Conservation (phyloP, 92 coral and sea anemone genomes). For the Epizoanthus rinbou region DNA sequence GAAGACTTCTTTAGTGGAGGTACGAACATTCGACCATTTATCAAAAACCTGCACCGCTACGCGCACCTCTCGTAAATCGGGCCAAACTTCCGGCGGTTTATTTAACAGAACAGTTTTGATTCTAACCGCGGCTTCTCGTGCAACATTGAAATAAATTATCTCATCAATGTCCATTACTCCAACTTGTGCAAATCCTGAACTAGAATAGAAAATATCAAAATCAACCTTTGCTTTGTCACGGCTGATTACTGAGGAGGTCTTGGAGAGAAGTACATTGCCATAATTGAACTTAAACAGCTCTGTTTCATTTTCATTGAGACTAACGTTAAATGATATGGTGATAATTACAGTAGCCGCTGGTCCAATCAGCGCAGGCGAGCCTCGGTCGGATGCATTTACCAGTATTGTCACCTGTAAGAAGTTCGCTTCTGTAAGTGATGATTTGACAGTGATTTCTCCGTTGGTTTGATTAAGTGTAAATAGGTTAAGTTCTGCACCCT, state of each 20-base stretch:
- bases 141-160: conserved; percentile 7
- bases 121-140: conserved; percentile 34
- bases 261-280: conserved; percentile 38
- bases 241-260: conserved; percentile 32
- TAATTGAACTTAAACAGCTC: conserved; percentile 21
- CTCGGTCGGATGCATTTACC: conserved; percentile 47
- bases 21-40: conserved; percentile 29
- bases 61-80: conserved; percentile 40
- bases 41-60: conserved; percentile 52
- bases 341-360: conserved; percentile 41
- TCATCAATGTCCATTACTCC: conserved; percentile 9
- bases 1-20: conserved; percentile 31
- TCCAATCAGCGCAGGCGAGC: conserved; percentile 46
- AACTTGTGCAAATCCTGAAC: conserved; percentile 40
- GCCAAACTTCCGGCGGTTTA: conserved; percentile 37
- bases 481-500: background rate
- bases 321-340: conserved; percentile 37
- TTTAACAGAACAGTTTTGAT: conserved; percentile 44
- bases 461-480: conserved; percentile 43
- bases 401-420: conserved; percentile 36
- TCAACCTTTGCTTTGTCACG: conserved; percentile 8
- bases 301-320: conserved; percentile 41
- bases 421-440: conserved; percentile 55
- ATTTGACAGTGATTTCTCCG: conserved; percentile 46
- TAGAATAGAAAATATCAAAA: conserved; percentile 44